Percentiles rank a stretch among this genome's conserved stretches.
Conservation (phyloP, 2,797 vertebrate genomes). For the Typhlichthys eigenmanni region DNA sequence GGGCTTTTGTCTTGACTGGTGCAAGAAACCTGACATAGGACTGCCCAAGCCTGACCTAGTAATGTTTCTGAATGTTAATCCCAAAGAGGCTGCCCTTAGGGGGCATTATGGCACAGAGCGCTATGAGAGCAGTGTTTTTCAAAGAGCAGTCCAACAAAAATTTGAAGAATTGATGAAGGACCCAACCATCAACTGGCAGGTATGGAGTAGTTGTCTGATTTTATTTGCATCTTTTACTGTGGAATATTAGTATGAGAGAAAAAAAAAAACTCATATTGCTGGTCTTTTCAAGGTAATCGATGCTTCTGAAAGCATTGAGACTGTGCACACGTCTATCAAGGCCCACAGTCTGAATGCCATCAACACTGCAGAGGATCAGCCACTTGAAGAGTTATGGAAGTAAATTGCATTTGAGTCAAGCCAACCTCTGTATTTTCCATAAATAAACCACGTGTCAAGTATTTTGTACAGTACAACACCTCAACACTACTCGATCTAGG, state of each 20-base stretch:
- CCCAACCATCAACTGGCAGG: constrained; percentile 88
- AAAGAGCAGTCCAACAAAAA: constrained; percentile 76
- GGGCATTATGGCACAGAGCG: constrained; percentile 86
- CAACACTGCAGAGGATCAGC: constrained; percentile 55
- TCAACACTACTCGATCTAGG: not conserved
- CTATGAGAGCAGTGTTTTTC: constrained; percentile 86
- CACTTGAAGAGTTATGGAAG: constrained; percentile 86
- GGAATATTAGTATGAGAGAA: no score
- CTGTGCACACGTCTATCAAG: constrained; percentile 82
- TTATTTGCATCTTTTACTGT: no score
- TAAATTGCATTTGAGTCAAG: constrained; percentile 39
- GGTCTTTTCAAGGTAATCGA: constrained; percentile 73
- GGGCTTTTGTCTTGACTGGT: constrained; percentile 92
- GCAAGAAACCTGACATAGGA: constrained; percentile 86
- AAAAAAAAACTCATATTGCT: not conserved
- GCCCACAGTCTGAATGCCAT: constrained; percentile 71
- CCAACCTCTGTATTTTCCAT: not conserved
- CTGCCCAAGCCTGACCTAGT: constrained; percentile 95
- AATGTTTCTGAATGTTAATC: constrained; percentile 85
- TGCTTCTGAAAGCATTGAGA: constrained; percentile 83
- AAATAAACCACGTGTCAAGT: not conserved
- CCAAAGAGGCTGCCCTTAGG: constrained; percentile 73
- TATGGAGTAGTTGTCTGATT: constrained; percentile 45
- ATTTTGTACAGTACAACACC: not conserved
- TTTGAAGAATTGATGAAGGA: constrained; percentile 86